Evolutionary conservation across 2,113 vertebrate genomes (phyloP).

Genomic region (Erythrocebus patas): DNA sequence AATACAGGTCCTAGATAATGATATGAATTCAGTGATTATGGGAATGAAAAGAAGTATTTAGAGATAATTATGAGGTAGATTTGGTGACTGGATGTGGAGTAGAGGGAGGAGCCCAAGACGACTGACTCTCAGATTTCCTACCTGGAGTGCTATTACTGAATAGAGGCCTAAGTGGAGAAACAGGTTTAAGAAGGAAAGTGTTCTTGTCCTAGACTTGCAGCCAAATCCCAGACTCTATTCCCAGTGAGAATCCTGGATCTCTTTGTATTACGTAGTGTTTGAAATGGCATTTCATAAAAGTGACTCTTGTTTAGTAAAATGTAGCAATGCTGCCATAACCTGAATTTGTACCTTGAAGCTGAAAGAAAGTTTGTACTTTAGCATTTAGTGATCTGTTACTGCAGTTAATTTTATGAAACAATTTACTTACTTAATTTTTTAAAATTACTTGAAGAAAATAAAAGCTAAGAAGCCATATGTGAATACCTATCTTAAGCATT

Average conservation of each 20-base stretch:
- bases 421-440: background rate
- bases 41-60: background rate
- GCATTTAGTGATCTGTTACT: background rate
- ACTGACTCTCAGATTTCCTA: background rate
- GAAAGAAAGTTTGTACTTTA: constrained; percentile 30
- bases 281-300: background rate
- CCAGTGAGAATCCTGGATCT: background rate
- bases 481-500: background rate
- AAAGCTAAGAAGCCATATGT: background rate
- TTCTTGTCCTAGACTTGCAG: background rate
- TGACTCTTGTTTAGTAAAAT: background rate
- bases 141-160: background rate
- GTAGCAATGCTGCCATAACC: background rate
- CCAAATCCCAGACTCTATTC: background rate
- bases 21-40: background rate
- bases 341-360: background rate
- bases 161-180: background rate
- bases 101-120: background rate
- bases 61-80: background rate
- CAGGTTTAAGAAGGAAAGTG: background rate
- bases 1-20: background rate
- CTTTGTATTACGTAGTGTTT: background rate
- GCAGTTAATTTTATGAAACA: background rate
- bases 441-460: background rate
- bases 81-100: background rate